phyloP scores from a whole-genome alignment of 2,888 invertebrate genomes.

The Chydorus sphaericus region DNA sequence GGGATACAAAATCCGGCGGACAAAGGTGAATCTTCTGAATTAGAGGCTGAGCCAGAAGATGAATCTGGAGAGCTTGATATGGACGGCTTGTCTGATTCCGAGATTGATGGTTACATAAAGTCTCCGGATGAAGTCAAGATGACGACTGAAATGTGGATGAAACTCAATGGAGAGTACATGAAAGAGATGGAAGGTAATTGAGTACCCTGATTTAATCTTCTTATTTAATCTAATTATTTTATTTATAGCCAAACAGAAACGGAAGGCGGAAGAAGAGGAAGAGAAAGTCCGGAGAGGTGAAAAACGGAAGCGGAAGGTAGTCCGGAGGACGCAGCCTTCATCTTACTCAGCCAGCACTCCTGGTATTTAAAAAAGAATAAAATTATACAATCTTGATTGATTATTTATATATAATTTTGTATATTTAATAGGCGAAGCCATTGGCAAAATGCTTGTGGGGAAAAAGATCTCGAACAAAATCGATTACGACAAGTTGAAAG shows the following conservation, averaged over 20 bases:
- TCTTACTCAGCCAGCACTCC: constrained; percentile 27
- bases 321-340: constrained; percentile 22
- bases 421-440: constrained; percentile 59
- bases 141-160: constrained; percentile 77
- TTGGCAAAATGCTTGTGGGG: constrained; percentile 89
- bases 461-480: constrained; percentile 93
- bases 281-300: constrained; percentile 48
- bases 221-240: neutral
- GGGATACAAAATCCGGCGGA: constrained; percentile 46
- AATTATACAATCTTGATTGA: neutral
- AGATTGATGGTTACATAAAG: constrained; percentile 74
- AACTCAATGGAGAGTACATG: constrained; percentile 72
- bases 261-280: constrained; percentile 72
- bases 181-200: constrained; percentile 54
- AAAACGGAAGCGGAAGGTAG: constrained; percentile 45
- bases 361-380: constrained; percentile 25
- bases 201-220: constrained; percentile 11
- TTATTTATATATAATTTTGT: neutral
- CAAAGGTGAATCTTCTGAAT: constrained; percentile 24
- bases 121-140: constrained; percentile 59
- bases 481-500: constrained; percentile 89
- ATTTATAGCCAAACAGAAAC: constrained; percentile 58
- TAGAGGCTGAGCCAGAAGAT: constrained; percentile 16
- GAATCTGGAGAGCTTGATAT: constrained; percentile 44
- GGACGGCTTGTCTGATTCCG: constrained; percentile 68